Evolutionary conservation across 2,888 invertebrate genomes (phyloP).

Genomic region (Polietes domitor): DNA sequence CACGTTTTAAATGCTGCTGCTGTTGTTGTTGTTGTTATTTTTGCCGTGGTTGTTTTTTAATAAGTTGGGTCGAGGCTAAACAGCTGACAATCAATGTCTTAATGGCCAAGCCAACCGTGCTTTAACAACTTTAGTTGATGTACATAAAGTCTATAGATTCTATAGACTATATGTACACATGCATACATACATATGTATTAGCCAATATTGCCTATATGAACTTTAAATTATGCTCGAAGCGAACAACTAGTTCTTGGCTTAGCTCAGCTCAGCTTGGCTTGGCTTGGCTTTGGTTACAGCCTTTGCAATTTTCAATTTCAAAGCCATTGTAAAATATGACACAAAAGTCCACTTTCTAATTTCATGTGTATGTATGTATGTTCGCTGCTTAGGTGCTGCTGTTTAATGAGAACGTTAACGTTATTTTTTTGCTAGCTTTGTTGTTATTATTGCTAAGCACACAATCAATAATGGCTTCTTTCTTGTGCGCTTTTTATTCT

Average conservation of each 20-base stretch:
- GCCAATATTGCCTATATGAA: too few species aligned
- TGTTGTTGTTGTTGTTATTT: not conserved
- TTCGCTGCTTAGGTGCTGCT: not conserved
- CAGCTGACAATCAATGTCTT: slow-evolving; percentile 55
- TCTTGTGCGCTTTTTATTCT: not conserved
- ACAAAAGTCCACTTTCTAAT: slow-evolving; percentile 35
- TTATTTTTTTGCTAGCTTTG: not conserved
- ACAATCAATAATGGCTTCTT: not conserved
- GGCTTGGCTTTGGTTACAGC: not conserved
- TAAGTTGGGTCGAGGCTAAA: slow-evolving; percentile 61
- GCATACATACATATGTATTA: too few species aligned
- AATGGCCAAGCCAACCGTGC: slow-evolving; percentile 22
- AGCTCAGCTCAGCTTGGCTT: not conserved
- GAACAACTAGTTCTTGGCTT: not conserved
- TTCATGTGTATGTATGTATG: not conserved
- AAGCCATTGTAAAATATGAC: slow-evolving; percentile 15
- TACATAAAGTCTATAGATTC: too few species aligned
- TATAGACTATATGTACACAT: too few species aligned
- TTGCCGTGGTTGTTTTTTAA: slow-evolving; percentile 15
- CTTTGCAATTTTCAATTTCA: slow-evolving; percentile 6
- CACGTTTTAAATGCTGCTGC: slow-evolving; percentile 32
- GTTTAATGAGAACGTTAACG: slow-evolving; percentile 30
- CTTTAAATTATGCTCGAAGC: too few species aligned
- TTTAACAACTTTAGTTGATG: too few species aligned
- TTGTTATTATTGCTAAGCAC: not conserved